A percentile compares a stretch with the other conserved stretches of the same genome.
Evolutionary conservation across 2,113 vertebrate species (phyloP).

Genomic region (Indicator maculatus): DNA sequence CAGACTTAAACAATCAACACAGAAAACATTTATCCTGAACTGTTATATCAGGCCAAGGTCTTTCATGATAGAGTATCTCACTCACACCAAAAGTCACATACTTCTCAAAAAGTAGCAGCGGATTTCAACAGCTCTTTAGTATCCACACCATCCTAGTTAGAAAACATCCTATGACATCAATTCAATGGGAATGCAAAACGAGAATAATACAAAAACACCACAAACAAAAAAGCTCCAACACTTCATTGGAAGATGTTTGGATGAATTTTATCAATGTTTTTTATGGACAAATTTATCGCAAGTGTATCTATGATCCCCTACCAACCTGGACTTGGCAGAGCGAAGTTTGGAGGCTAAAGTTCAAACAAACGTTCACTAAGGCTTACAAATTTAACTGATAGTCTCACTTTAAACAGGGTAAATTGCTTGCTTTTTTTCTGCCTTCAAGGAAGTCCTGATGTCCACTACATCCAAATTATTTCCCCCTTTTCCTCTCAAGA

Average conservation of each 20-base stretch:
- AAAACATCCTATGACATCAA: not conserved
- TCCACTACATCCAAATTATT: not conserved
- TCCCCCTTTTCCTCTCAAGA: not conserved
- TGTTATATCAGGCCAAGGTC: not conserved
- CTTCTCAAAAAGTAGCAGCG: not conserved
- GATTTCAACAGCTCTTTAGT: not conserved
- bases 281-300: not conserved
- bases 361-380: conserved; percentile 14
- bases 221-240: too few relatives aligned
- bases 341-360: conserved; percentile 29
- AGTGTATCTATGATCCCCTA: not conserved
- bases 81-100: not conserved
- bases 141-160: not conserved
- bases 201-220: not conserved
- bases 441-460: not conserved
- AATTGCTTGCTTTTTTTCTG: not conserved
- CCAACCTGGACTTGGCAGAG: not conserved
- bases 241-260: not conserved
- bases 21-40: not conserved
- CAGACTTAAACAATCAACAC: not conserved
- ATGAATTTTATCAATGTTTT: not conserved
- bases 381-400: not conserved
- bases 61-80: not conserved
- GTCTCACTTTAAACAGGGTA: not conserved
- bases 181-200: not conserved